These are phyloP conservation scores for Lasiurus borealis DNA, from an alignment of 2,113 vertebrate species.

Conservation along the genomic window DNA sequence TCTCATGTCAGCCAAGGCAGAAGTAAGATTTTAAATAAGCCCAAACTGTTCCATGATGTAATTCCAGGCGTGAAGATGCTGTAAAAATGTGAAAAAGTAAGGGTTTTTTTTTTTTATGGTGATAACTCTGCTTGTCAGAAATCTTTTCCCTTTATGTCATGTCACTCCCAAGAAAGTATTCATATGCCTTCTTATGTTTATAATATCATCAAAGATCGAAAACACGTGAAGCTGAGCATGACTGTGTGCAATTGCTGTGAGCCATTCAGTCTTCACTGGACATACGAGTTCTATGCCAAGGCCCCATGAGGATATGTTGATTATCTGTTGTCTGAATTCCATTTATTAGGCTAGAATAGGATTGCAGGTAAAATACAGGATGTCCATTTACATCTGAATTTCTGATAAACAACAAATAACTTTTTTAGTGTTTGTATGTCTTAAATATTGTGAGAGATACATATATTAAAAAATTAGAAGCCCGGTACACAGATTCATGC, in stretches of 20 bases:
- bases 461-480: neutral
- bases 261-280: neutral
- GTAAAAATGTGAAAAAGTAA: neutral
- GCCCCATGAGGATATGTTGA: neutral
- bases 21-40: constrained; percentile 64
- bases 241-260: neutral
- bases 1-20: constrained; percentile 57
- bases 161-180: neutral
- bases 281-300: neutral
- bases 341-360: neutral
- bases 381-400: neutral
- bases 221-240: neutral
- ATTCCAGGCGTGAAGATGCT: constrained; percentile 40
- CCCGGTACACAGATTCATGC: too few relatives aligned
- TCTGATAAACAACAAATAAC: neutral
- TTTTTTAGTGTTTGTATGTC: neutral
- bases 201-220: neutral
- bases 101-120: neutral
- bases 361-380: neutral
- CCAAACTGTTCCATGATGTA: constrained; percentile 56
- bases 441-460: neutral
- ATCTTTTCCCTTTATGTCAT: neutral
- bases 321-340: neutral
- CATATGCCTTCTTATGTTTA: neutral
- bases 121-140: neutral